phyloP scores from a whole-genome alignment of 2,113 vertebrate genomes.

The Xenotilapia leptura region DNA sequence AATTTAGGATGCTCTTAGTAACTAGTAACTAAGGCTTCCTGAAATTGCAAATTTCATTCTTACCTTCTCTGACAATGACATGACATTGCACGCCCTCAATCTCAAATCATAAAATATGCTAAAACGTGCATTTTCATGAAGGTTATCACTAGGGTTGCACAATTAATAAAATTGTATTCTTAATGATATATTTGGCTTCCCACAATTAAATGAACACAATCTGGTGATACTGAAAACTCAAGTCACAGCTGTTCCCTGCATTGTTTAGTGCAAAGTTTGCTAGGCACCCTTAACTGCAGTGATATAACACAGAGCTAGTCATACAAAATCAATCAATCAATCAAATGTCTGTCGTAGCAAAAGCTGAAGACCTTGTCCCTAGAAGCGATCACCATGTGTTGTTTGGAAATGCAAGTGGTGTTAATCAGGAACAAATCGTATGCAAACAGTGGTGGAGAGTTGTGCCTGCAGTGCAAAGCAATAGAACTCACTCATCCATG shows the following conservation, averaged over 20 bases:
- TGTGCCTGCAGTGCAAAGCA: neutral
- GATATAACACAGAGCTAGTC: neutral
- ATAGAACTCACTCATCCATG: neutral
- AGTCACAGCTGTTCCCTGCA: neutral
- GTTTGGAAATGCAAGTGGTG: neutral
- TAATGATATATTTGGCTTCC: neutral
- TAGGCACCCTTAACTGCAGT: neutral
- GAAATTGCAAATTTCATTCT: neutral
- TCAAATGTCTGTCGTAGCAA: accelerated
- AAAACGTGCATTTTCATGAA: accelerated
- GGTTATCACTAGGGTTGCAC: neutral
- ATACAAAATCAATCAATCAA: neutral
- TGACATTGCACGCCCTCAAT: neutral
- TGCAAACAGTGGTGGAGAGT: neutral
- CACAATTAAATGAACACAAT: neutral
- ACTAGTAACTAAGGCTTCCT: neutral
- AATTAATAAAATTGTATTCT: neutral
- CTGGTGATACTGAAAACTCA: neutral
- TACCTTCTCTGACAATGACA: neutral
- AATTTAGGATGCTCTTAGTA: neutral
- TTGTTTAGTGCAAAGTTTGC: neutral
- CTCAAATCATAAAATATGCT: neutral
- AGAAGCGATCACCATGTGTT: neutral
- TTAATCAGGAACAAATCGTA: neutral
- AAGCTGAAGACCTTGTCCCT: neutral